Evolutionary conservation across 2,113 vertebrate species (phyloP).

Genomic region (Sporophila hypoxantha): DNA sequence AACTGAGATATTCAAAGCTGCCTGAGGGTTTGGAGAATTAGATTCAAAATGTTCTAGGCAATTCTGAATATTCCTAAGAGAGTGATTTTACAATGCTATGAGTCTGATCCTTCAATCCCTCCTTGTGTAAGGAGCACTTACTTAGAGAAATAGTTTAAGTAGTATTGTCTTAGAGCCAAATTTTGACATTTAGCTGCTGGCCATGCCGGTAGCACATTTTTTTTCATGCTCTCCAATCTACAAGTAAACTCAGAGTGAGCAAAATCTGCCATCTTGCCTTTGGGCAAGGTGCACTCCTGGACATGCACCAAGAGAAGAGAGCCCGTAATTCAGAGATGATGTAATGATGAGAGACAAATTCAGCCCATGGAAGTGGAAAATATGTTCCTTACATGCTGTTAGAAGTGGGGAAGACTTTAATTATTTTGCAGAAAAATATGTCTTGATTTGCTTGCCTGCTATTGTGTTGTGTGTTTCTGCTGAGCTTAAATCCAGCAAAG

Average conservation of each 20-base stretch:
- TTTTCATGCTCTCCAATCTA: neutral
- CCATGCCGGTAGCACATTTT: slow-evolving; percentile 7
- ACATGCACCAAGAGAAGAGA: neutral
- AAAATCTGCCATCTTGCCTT: neutral
- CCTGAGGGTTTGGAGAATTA: slow-evolving; percentile 47
- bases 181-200: slow-evolving; percentile 59
- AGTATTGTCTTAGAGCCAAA: slow-evolving; percentile 44
- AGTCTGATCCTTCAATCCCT: slow-evolving; percentile 54
- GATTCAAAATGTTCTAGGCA: slow-evolving; percentile 48
- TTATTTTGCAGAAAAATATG: neutral
- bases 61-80: slow-evolving; percentile 52
- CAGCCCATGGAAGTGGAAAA: neutral
- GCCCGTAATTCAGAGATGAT: fast-evolving
- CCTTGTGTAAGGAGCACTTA: slow-evolving; percentile 35
- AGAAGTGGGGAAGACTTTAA: neutral
- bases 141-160: slow-evolving; percentile 44
- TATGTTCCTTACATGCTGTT: neutral
- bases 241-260: neutral
- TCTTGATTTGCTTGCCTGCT: neutral
- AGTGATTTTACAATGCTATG: slow-evolving; percentile 43
- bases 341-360: neutral
- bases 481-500: neutral
- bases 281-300: slow-evolving; percentile 1
- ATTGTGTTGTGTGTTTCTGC: neutral
- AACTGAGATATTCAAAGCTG: slow-evolving; percentile 43